Percentiles rank a stretch among this genome's conserved stretches.
Conservation (phyloP, 2,888 invertebrate species). For the Cepaea hortensis region DNA sequence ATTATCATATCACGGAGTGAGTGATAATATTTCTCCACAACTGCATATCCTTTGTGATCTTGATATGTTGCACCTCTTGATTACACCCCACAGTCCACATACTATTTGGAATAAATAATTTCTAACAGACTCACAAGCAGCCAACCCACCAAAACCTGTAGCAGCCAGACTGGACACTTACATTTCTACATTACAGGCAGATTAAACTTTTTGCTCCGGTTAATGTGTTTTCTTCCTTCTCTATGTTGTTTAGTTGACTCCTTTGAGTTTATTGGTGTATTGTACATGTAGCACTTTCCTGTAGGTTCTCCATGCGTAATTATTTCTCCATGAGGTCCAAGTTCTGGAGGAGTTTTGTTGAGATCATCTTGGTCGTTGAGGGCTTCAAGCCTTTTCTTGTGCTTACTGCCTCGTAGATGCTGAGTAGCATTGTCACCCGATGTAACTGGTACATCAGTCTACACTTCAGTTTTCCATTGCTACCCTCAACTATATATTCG, state of each 20-base stretch:
- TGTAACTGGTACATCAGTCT: slow-evolving; percentile 5
- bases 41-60: no score
- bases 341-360: background rate
- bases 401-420: background rate
- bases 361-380: background rate
- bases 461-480: background rate
- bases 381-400: background rate
- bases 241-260: background rate
- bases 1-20: no score
- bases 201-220: background rate
- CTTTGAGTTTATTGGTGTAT: background rate
- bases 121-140: no score
- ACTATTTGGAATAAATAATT: no score
- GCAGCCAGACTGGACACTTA: no score
- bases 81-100: no score
- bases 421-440: background rate
- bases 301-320: background rate
- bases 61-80: no score
- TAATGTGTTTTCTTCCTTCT: background rate
- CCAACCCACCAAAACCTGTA: no score
- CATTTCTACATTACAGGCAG: background rate
- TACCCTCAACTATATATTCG: background rate
- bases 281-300: background rate
- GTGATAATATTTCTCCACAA: no score
- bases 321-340: slow-evolving; percentile 14